Conservation (phyloP, 2,113 vertebrate genomes). For the Actinemys pallida region DNA sequence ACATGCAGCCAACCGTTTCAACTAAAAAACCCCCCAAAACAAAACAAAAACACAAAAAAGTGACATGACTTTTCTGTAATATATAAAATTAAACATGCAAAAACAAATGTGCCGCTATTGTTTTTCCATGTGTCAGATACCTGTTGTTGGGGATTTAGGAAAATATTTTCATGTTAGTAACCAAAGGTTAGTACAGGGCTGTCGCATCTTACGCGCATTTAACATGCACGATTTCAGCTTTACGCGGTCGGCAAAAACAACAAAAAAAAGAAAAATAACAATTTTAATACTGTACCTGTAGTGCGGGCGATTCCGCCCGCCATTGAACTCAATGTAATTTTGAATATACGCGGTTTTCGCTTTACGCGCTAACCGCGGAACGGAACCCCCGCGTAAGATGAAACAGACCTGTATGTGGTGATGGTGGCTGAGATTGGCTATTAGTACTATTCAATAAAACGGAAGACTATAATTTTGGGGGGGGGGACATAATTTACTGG, state of each 20-base stretch:
- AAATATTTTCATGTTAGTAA: not conserved
- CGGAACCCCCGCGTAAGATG: no score
- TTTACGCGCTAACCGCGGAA: no score
- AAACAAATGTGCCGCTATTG: constrained; percentile 31
- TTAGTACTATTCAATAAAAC: not conserved
- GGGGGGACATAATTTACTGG: not conserved
- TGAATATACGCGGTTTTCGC: no score
- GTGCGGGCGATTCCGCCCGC: no score
- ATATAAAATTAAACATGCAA: not conserved
- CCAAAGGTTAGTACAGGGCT: not conserved
- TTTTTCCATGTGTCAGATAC: constrained; percentile 14
- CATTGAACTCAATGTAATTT: no score
- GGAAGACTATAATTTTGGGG: not conserved
- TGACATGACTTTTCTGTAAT: not conserved
- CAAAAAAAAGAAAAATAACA: no score
- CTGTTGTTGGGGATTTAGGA: not conserved
- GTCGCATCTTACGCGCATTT: no score
- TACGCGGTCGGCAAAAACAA: no score
- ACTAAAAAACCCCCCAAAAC: not conserved
- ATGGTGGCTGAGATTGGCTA: not conserved
- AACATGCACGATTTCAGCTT: no score
- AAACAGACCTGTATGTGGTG: no score
- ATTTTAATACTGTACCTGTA: no score
- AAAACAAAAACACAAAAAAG: not conserved
- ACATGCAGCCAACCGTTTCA: not conserved